Percentiles rank a stretch among this genome's conserved stretches.
These are phyloP conservation scores for Menura novaehollandiae DNA, from an alignment of 2,113 vertebrate genomes.

Conservation along the genomic window DNA sequence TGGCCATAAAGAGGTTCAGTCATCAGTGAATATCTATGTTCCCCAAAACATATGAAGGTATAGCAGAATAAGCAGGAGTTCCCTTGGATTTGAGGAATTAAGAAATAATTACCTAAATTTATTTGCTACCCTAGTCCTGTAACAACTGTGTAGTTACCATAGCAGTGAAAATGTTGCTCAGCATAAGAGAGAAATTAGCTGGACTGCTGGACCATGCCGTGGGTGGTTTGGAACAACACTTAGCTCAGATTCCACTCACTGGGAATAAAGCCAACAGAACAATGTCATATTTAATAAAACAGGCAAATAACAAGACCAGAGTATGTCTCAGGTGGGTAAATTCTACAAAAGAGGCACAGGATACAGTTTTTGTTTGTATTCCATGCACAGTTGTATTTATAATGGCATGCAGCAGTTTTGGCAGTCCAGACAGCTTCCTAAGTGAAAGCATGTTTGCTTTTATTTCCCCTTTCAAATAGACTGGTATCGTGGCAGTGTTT, in stretches of 20 bases:
- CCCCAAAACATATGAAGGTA: background rate
- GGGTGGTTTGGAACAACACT: background rate
- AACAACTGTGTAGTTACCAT: background rate
- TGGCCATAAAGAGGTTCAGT: background rate
- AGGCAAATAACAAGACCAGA: background rate
- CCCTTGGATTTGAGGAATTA: background rate
- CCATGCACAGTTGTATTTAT: background rate
- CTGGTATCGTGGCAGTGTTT: background rate
- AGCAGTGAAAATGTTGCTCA: background rate
- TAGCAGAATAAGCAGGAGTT: background rate
- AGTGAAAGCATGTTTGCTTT: background rate
- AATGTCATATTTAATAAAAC: background rate
- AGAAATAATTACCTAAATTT: background rate
- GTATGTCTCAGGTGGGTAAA: background rate
- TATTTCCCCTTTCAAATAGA: background rate
- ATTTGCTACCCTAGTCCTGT: background rate
- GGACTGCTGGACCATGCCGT: background rate
- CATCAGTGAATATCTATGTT: background rate
- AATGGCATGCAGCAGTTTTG: background rate
- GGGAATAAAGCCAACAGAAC: background rate
- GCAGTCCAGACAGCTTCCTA: background rate
- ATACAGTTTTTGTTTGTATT: background rate
- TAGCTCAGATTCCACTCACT: background rate
- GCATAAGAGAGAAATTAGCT: background rate
- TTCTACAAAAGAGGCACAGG: background rate